Evolutionary conservation across 2,797 vertebrate species (phyloP).

Genomic region (Champsocephalus esox): DNA sequence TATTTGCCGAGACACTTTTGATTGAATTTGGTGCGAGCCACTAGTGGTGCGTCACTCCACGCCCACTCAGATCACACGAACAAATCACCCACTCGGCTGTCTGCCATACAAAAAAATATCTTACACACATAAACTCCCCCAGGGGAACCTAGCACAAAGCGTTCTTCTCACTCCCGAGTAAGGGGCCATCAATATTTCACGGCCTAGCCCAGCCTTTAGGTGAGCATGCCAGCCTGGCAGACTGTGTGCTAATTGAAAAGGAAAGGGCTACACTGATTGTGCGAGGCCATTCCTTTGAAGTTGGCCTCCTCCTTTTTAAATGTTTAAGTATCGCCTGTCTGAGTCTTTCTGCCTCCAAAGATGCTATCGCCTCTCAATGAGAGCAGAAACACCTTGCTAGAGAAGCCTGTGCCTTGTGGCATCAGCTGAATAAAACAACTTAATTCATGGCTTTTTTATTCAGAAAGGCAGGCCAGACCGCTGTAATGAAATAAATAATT

Average conservation of each 20-base stretch:
- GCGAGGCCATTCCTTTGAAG: slow-evolving; percentile 76
- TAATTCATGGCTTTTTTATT: slow-evolving; percentile 37
- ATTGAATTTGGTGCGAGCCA: slow-evolving; percentile 44
- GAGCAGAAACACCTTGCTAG: slow-evolving; percentile 36
- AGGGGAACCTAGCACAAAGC: slow-evolving; percentile 57
- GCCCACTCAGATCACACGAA: slow-evolving; percentile 57
- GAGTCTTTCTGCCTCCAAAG: slow-evolving; percentile 53
- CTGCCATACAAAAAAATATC: slow-evolving; percentile 45
- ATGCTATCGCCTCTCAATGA: slow-evolving; percentile 39
- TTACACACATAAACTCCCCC: slow-evolving; percentile 72
- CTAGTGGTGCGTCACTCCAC: slow-evolving; percentile 29
- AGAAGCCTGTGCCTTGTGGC: slow-evolving; percentile 15
- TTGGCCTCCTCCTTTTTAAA: slow-evolving; percentile 76
- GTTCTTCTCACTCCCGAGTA: slow-evolving; percentile 57
- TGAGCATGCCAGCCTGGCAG: slow-evolving; percentile 69
- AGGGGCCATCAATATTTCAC: slow-evolving; percentile 81
- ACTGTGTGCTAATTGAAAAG: slow-evolving; percentile 78
- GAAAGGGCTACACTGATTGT: slow-evolving; percentile 79
- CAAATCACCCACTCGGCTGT: slow-evolving; percentile 50
- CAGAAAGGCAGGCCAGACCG: slow-evolving; percentile 20
- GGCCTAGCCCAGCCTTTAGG: slow-evolving; percentile 58
- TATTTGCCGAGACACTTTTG: slow-evolving; percentile 48
- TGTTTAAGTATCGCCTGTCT: slow-evolving; percentile 75
- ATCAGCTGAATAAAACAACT: slow-evolving; percentile 33
- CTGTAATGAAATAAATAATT: slow-evolving; percentile 58